A percentile compares a stretch with the other conserved stretches of the same genome.
phyloP scores from a whole-genome alignment of 2,888 invertebrate genomes.

The Hedychridium roseum region DNA sequence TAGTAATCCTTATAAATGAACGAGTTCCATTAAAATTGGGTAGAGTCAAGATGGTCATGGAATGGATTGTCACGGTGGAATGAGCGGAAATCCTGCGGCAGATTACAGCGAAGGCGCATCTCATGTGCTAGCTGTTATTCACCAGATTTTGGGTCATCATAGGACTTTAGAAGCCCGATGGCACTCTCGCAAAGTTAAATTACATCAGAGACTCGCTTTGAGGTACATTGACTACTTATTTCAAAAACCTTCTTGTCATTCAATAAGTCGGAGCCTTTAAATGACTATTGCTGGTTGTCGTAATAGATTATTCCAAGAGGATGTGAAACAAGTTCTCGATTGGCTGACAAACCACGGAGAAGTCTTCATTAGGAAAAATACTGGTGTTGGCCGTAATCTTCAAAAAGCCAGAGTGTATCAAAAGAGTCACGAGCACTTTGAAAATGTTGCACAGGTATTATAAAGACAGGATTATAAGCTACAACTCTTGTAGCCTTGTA shows the following conservation, averaged over 20 bases:
- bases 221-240: conserved; percentile 63
- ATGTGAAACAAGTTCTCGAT: conserved; percentile 95
- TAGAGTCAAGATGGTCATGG: conserved; percentile 62
- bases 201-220: conserved; percentile 92
- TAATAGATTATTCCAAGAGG: conserved; percentile 88
- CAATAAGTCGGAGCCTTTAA: conserved; percentile 1
- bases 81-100: conserved; percentile 85
- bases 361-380: conserved; percentile 95
- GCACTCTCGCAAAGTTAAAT: conserved; percentile 93
- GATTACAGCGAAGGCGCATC: conserved; percentile 97
- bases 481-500: background rate
- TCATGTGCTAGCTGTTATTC: conserved; percentile 94
- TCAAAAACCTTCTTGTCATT: background rate
- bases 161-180: conserved; percentile 92
- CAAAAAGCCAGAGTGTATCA: conserved; percentile 95
- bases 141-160: conserved; percentile 95
- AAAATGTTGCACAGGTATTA: conserved; percentile 94
- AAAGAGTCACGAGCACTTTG: conserved; percentile 98
- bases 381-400: conserved; percentile 94
- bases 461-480: background rate
- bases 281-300: background rate
- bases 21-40: conserved; percentile 18
- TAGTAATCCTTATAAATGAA: too few relatives aligned
- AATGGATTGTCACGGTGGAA: conserved; percentile 70
- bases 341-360: conserved; percentile 98